Percentiles rank a stretch among this genome's conserved stretches.
phyloP scores from a whole-genome alignment of 2,797 vertebrate genomes.

The Echiichthys vipera region DNA sequence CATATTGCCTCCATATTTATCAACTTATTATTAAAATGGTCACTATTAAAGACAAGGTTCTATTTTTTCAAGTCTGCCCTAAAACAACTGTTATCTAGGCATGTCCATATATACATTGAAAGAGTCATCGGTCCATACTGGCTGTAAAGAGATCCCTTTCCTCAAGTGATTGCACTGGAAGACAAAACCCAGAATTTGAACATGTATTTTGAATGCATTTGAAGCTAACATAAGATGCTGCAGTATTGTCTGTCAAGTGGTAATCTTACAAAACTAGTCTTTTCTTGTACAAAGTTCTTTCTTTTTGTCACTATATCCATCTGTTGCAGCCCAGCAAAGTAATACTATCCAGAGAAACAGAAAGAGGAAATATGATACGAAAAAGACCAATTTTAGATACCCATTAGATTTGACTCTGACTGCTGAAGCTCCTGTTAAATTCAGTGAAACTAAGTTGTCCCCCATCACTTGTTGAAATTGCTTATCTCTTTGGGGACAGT shows the following conservation, averaged over 20 bases:
- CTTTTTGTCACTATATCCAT: neutral
- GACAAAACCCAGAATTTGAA: neutral
- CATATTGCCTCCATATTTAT: neutral
- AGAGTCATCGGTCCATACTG: neutral
- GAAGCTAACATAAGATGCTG: neutral
- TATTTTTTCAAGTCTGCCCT: neutral
- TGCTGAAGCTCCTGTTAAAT: slow-evolving; percentile 9
- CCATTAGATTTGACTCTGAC: slow-evolving; percentile 7
- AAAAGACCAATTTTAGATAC: slow-evolving; percentile 9
- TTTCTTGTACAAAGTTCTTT: neutral
- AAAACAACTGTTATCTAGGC: neutral
- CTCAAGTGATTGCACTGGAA: neutral
- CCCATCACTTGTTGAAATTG: neutral
- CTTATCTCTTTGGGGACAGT: neutral
- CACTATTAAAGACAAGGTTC: slow-evolving; percentile 2
- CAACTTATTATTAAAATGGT: slow-evolving; percentile 1
- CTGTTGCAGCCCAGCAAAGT: neutral
- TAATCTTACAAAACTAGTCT: neutral
- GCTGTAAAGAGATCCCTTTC: neutral
- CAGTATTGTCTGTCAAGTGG: neutral
- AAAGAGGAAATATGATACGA: neutral
- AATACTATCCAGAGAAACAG: slow-evolving; percentile 1
- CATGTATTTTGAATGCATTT: slow-evolving; percentile 13
- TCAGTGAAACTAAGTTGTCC: slow-evolving; percentile 3
- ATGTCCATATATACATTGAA: neutral